phyloP scores from a whole-genome alignment of 2,797 vertebrate species.

The Acanthopagrus latus region DNA sequence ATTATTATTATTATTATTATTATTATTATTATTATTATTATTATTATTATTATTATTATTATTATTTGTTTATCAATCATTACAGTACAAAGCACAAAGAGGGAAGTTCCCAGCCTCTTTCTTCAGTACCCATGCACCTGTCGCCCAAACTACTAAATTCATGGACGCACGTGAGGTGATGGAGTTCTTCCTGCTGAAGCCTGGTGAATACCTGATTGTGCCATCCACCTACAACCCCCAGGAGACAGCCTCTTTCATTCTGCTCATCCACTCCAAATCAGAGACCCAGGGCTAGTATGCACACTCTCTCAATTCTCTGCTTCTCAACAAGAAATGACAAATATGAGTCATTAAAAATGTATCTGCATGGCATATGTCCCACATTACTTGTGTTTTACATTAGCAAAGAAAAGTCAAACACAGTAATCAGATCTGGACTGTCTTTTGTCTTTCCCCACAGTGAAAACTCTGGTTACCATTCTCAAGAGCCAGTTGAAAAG shows the following conservation, averaged over 20 bases:
- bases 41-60: too few relatives aligned
- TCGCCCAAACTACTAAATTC: conserved; percentile 46
- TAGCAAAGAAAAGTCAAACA: neutral
- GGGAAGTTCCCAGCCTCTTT: conserved; percentile 76
- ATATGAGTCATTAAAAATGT: neutral
- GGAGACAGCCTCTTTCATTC: conserved; percentile 71
- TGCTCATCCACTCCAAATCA: conserved; percentile 76
- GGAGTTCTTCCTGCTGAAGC: conserved; percentile 62
- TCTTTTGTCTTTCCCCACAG: conserved; percentile 43
- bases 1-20: too few relatives aligned
- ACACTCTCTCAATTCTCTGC: neutral
- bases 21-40: too few relatives aligned
- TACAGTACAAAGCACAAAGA: conserved; percentile 50
- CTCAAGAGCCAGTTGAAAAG: conserved; percentile 18
- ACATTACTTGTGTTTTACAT: neutral
- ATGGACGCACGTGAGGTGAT: conserved; percentile 72
- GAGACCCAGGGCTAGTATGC: conserved; percentile 70
- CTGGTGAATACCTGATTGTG: conserved; percentile 81
- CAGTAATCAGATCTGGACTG: neutral
- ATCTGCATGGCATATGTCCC: neutral
- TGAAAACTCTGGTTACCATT: conserved; percentile 45
- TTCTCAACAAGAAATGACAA: neutral
- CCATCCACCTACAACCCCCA: conserved; percentile 69
- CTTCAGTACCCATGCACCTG: conserved; percentile 52
- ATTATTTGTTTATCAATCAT: neutral